Evolutionary conservation across 2,113 vertebrate genomes (phyloP), one percentile per base, ranked within the genome.

Genomic region (Lophochroa leadbeateri): DNA sequence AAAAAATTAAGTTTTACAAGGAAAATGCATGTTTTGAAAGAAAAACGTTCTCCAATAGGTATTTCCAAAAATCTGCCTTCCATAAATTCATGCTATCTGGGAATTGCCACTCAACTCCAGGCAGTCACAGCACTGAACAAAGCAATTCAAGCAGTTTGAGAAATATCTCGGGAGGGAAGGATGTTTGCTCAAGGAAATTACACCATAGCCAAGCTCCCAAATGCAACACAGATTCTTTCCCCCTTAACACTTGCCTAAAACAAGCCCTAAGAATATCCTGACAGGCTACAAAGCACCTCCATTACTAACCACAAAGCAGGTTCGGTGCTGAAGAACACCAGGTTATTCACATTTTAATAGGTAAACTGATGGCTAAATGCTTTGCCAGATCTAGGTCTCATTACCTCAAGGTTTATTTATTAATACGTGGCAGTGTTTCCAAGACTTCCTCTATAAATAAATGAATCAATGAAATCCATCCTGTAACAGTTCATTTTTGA

Each of bases 131-230:
- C 37, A 24, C 46, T 46, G 84, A 82, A 92, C 67, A 92, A 93
- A 87, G 71, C 87, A 69, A 78, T 90, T 89, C 77, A 68, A 61
- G 67, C 46, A 77, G 84, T 84, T 63, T 50, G 57, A 64, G 68
- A 53, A 94, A 2, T 10, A 78, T 50, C 92, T 92, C 80, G 39
- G 70, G 78, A 94, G 86, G 57, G 25, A 91, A 72, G 61, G 50
- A 65, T 88, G 65, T 71, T 93, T 95, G 83, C 83, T 93, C 57
- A 84, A 95, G 76, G 60, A 93, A 91, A 50, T 92, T 72, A 96
- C 47, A 81, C 74, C 46, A 46, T 52, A 91, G 67, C 18, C 1
- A 0, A 79, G 31, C 68, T 76, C 46, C 86, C 49, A 49, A 52
- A 82, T 55, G 37, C 76, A 88, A 44, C 39, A 35, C 14, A 28